Evolutionary conservation across 1,140 invertebrate genomes (phyloP).

Genomic region (Euura saliciscinereae): DNA sequence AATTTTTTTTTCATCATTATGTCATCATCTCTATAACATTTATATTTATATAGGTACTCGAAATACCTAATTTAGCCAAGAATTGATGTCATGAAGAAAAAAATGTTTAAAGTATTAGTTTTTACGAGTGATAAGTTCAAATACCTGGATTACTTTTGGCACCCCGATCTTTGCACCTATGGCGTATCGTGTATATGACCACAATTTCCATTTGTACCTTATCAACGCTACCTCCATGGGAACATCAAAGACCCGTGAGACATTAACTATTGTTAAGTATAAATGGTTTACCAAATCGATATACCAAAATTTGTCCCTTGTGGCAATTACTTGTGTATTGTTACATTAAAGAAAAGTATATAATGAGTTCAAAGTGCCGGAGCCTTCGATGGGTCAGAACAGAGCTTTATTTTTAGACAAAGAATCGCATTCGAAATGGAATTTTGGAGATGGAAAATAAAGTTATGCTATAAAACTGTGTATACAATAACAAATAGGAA

Average conservation of each 20-base stretch:
- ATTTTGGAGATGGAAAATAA: background rate
- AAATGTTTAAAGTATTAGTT: background rate
- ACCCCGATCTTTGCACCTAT: constrained; percentile 22
- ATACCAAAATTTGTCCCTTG: background rate
- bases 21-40: no score
- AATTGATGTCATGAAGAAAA: no score
- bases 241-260: background rate
- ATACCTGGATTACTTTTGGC: constrained; percentile 18
- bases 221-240: constrained; percentile 37
- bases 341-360: background rate
- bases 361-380: background rate
- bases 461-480: background rate
- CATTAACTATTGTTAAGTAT: constrained; percentile 10
- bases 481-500: background rate
- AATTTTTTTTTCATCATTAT: background rate
- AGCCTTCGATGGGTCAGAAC: background rate
- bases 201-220: constrained; percentile 40
- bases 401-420: background rate
- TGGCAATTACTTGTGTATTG: background rate
- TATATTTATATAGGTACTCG: no score
- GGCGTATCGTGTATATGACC: constrained; percentile 15
- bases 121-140: constrained; percentile 11
- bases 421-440: background rate
- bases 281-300: constrained; percentile 4
- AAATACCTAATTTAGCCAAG: no score